Percentiles rank a stretch among this genome's conserved stretches.
Conservation (phyloP, 2,113 vertebrate genomes). For the Polypterus bichir region DNA sequence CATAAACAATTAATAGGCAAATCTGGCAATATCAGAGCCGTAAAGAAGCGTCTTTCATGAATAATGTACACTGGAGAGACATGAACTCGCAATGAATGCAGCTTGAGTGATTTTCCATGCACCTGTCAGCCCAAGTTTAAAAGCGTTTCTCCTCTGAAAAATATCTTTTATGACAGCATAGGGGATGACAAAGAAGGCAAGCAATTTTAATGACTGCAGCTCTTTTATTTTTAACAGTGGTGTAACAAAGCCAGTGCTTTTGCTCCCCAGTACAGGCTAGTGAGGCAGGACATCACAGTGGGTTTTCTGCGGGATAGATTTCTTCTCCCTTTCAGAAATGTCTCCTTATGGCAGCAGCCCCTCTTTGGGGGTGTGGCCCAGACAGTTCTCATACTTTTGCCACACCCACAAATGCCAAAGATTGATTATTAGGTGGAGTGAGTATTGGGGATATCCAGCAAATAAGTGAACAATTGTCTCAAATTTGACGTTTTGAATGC, state of each 20-base stretch:
- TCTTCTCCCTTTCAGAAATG: no score
- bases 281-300: no score
- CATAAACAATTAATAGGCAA: slow-evolving; percentile 42
- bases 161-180: slow-evolving; percentile 25
- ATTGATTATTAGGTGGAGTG: no score
- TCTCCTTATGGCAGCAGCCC: no score
- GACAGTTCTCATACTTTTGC: no score
- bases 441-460: no score
- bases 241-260: neutral
- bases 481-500: no score
- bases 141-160: slow-evolving; percentile 20
- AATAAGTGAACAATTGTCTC: no score
- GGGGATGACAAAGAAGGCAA: slow-evolving; percentile 23
- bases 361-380: no score
- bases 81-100: slow-evolving; percentile 23
- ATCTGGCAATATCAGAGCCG: slow-evolving; percentile 22
- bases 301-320: no score
- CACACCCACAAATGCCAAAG: no score
- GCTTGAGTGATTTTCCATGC: slow-evolving; percentile 34
- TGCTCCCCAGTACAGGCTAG: no score
- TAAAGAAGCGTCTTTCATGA: slow-evolving; percentile 27
- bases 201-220: slow-evolving; percentile 14
- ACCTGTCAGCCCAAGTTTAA: slow-evolving; percentile 30
- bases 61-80: slow-evolving; percentile 21
- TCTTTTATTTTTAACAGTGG: neutral